These are phyloP conservation scores for Papilio elwesi DNA, from an alignment of 2,888 invertebrate species.

Conservation along the genomic window DNA sequence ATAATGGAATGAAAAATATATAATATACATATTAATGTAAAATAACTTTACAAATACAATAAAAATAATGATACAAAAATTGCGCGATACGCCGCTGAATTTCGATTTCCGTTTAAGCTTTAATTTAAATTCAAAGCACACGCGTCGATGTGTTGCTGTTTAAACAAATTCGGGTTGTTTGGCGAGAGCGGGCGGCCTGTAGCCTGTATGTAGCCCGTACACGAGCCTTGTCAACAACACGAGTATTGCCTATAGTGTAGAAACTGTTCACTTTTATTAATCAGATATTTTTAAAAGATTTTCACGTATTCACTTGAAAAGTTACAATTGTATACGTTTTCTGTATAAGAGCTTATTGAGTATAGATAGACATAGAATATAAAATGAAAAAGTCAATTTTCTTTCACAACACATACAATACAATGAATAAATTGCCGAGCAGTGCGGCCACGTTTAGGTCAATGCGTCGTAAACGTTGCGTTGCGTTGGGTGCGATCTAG, in stretches of 20 bases:
- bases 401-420: too few species aligned
- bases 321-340: too few species aligned
- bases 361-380: too few species aligned
- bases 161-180: conserved; percentile 75
- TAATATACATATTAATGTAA: not conserved
- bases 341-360: too few species aligned
- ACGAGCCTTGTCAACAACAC: conserved; percentile 60
- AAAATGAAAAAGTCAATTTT: too few species aligned
- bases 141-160: conserved; percentile 71
- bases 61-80: conserved; percentile 33
- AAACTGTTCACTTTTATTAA: conserved; percentile 13
- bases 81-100: conserved; percentile 57
- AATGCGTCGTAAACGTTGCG: too few species aligned
- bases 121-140: conserved; percentile 77
- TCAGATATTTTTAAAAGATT: not conserved
- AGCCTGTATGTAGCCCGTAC: conserved; percentile 49
- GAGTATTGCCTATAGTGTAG: conserved; percentile 23
- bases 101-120: conserved; percentile 67
- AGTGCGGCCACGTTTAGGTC: too few species aligned
- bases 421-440: too few species aligned
- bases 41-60: not conserved
- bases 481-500: too few species aligned
- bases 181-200: conserved; percentile 54
- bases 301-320: too few species aligned
- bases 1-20: too few species aligned